Evolutionary conservation across 2,888 invertebrate species (phyloP), one percentile per base, ranked within the genome.

Genomic region (Argyresthia goedartella): DNA sequence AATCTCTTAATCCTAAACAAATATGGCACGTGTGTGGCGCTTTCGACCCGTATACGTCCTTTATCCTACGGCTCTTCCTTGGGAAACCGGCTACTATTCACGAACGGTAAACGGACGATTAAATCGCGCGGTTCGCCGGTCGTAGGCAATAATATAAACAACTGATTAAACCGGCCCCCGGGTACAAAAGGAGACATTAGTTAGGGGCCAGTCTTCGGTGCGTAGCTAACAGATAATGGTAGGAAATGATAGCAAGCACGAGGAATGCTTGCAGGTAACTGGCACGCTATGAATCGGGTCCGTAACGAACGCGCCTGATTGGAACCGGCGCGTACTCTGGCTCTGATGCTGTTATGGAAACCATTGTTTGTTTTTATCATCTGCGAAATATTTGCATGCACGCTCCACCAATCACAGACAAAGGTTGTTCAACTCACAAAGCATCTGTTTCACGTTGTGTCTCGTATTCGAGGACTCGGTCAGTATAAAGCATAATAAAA

Each of bases 141-240:
- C 76, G 68, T 67, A 62, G 66, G 75, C 74, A 84, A 82, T 84
- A 84, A 81, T 81, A 82, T 84, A 84, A 81, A 80, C 81, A 81
- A 82, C 81, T 78, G 81, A 84, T 84, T 81, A 81, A 76, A 76
- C 75, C 71, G 68, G 73, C 71, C 69, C 60, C 63, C 65, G 69
- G 76, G 75, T 79, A 81, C 82, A 84, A 84, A 82, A 81, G 82
- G 79, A 82, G 80, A 81, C 82, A 84, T 81, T 80, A 81, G 78
- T 79, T 79, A 81, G 73, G 73, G 70, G 64, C 70, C 62, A 64
- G 69, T 68, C 64, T 67, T 67, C 61, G 64, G 64, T 65, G 71
- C 71, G 74, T 78, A 74, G 68, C 67, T 59, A 71, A 73, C 71
- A 71, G 76, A 81, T 82, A 81, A 76, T 76, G 65, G 75, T 74